A percentile compares a stretch with the other conserved stretches of the same genome.
Evolutionary conservation across 1,140 invertebrate genomes (phyloP).

Genomic region (Tetraneura akinire): DNA sequence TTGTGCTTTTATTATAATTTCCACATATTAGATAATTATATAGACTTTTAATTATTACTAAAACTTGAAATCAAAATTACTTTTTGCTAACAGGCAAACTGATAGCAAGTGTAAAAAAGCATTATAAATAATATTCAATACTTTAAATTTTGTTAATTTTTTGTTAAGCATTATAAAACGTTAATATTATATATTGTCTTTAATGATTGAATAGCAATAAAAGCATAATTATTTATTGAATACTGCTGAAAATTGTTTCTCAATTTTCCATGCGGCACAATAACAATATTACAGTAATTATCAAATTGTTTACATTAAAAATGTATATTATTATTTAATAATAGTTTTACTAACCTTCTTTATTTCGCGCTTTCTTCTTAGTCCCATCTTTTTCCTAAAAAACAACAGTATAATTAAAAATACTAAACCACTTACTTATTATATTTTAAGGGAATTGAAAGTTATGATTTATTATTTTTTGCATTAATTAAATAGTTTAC

Average conservation of each 20-base stretch:
- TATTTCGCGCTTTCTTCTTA: conserved; percentile 78
- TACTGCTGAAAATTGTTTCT: conserved; percentile 21
- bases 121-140: conserved; percentile 11
- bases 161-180: not conserved
- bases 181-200: not conserved
- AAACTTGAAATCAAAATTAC: not conserved
- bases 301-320: not conserved
- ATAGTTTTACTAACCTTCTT: conserved; percentile 69
- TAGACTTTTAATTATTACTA: not conserved
- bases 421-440: not conserved
- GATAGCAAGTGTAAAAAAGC: conserved; percentile 43
- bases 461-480: no score
- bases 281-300: conserved; percentile 5
- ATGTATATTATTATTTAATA: conserved; percentile 22
- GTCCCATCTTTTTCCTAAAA: conserved; percentile 72
- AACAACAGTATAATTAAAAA: conserved; percentile 55
- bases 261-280: conserved; percentile 19
- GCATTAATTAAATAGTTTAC: no score
- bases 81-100: conserved; percentile 42
- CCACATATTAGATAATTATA: not conserved
- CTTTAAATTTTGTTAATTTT: not conserved
- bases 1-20: not conserved
- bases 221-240: conserved; percentile 25
- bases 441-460: no score
- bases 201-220: conserved; percentile 1